Evolutionary conservation across 2,113 vertebrate species (phyloP).

Genomic region (Notarius quadriscutis): DNA sequence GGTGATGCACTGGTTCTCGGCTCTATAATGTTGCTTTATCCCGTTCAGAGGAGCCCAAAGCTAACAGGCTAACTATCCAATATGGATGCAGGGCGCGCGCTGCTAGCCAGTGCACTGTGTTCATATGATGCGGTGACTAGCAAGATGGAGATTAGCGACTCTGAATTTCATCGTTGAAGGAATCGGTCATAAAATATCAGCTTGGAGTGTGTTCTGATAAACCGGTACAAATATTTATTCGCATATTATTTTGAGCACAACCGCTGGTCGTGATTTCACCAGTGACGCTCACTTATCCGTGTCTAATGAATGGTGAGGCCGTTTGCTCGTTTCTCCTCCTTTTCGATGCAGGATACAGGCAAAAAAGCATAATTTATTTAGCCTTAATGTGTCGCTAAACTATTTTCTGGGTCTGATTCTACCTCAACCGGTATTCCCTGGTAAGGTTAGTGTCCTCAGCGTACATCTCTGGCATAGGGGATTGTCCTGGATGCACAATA

Average conservation of each 20-base stretch:
- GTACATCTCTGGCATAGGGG: not conserved
- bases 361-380: not conserved
- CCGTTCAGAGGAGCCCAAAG: conserved; percentile 20
- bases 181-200: not conserved
- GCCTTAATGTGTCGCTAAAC: not conserved
- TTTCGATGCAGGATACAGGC: conserved; percentile 1
- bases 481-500: not conserved
- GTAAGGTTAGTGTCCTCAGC: not conserved
- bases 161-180: not conserved
- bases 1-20: not conserved
- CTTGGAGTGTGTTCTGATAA: not conserved
- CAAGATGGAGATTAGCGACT: conserved; percentile 42
- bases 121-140: conserved; percentile 38
- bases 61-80: conserved; percentile 54
- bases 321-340: not conserved
- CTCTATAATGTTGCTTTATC: conserved; percentile 8
- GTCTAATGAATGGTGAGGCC: conserved; percentile 17
- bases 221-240: not conserved
- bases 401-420: not conserved
- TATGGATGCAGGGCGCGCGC: conserved; percentile 53
- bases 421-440: not conserved
- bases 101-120: conserved; percentile 33
- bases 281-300: conserved; percentile 2
- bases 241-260: not conserved
- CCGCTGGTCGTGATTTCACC: conserved; percentile 31